Evolutionary conservation across 2,113 vertebrate species (phyloP).

Genomic region (Syngnathoides biaculeatus): DNA sequence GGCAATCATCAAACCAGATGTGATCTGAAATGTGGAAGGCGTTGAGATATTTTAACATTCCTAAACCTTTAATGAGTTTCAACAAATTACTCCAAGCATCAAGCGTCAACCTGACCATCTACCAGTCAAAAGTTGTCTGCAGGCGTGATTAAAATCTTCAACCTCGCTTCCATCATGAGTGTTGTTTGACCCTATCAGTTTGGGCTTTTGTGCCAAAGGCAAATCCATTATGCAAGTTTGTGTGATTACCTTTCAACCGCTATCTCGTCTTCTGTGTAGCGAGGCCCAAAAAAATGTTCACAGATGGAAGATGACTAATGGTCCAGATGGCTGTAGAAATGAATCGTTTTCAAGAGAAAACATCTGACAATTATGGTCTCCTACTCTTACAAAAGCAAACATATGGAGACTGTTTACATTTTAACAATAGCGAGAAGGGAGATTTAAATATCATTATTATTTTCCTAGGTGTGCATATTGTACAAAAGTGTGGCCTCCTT

Average conservation of each 20-base stretch:
- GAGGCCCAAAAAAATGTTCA: constrained; percentile 67
- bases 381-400: constrained; percentile 56
- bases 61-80: too few relatives aligned
- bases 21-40: too few relatives aligned
- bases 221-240: constrained; percentile 46
- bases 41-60: background rate
- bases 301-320: constrained; percentile 56
- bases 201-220: constrained; percentile 30
- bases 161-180: constrained; percentile 31
- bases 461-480: background rate
- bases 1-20: too few relatives aligned
- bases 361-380: constrained; percentile 63
- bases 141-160: constrained; percentile 29
- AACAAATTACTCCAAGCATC: background rate
- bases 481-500: background rate
- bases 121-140: constrained; percentile 40
- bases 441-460: background rate
- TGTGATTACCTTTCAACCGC: constrained; percentile 60
- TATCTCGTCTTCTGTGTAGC: constrained; percentile 70
- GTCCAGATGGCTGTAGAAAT: constrained; percentile 58
- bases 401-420: constrained; percentile 41
- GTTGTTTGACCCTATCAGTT: constrained; percentile 47
- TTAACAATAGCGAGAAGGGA: background rate
- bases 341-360: constrained; percentile 64
- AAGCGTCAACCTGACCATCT: constrained; percentile 39